Evolutionary conservation across 2,113 vertebrate genomes (phyloP), one percentile per base, ranked within the genome.

Genomic region (Saccopteryx leptura): DNA sequence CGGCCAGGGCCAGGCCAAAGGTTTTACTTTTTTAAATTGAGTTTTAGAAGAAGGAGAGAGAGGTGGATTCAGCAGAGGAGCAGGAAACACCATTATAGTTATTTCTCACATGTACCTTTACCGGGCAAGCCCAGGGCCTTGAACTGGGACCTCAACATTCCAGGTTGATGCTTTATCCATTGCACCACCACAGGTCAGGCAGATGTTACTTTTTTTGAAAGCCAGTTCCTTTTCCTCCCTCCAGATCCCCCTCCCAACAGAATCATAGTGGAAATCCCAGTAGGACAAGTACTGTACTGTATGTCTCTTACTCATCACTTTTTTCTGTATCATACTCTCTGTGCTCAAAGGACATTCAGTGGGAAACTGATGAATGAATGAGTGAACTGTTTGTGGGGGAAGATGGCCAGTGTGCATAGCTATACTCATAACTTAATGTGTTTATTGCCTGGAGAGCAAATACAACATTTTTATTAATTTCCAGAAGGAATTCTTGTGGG

Each of bases 381-480:
- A 72, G 6, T 75, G 31, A 88, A 39, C 50, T 88, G 14, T 82
- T 76, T 33, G 19, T 11, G 74, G 65, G 33, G 19, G 65, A 84
- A 60, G 54, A 65, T 65, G 33, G 9, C 46, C 52, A 19, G 9
- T 24, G 33, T 54, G n/a, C 18, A 74, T 31, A 74, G 39, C 31
- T 61, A 4, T n/a, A 21, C 14, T 91, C 61, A 76, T 56, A 50
- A 54, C 17, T 74, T 81, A 69, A 54, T 63, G 26, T 94, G 46
- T 83, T 80, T 86, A 63, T 83, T 65, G 61, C 56, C 72, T 71
- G 31, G 48, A 94, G 69, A 92, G 23, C 69, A 78, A 83, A 58
- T 78, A 39, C 66, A 69, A 71, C 50, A 74, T 54, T 88, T 81
- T 91, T 60, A 68, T 72, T 88, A 74, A 72, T 65, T 95, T 96